These are phyloP conservation scores for Steinernema scapterisci DNA, from an alignment of 2,888 invertebrate genomes.

Conservation along the genomic window DNA sequence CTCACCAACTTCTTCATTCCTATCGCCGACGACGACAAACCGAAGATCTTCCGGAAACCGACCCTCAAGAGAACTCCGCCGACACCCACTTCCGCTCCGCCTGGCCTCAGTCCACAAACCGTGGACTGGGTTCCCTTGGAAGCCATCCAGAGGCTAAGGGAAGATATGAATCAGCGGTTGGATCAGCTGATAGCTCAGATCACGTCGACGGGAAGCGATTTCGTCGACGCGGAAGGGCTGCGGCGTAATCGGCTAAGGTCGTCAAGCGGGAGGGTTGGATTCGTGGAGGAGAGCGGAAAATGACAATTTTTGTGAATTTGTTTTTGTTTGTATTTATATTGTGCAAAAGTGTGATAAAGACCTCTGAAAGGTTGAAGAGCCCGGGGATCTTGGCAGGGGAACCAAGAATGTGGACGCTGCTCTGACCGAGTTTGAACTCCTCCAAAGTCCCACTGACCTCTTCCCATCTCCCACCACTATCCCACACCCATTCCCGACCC, in stretches of 20 bases:
- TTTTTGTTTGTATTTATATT: constrained; percentile 4
- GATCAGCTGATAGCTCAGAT: constrained; percentile 42
- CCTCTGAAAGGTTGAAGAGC: no score
- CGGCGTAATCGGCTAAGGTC: neutral
- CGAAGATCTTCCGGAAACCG: constrained; percentile 25
- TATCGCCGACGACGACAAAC: neutral
- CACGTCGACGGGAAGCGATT: constrained; percentile 13
- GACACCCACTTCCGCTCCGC: constrained; percentile 5
- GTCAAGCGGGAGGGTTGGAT: neutral
- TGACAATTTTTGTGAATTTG: neutral
- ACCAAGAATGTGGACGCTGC: no score
- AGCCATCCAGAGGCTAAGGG: constrained; percentile 44
- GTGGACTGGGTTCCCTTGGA: constrained; percentile 37
- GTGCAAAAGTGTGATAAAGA: neutral
- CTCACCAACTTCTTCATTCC: constrained; percentile 12
- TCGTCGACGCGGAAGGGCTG: neutral
- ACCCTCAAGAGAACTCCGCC: constrained; percentile 10
- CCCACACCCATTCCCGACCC: neutral
- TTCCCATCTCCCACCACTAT: neutral
- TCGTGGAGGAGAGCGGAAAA: neutral
- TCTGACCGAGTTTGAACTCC: neutral
- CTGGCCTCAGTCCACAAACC: neutral
- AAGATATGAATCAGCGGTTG: constrained; percentile 44
- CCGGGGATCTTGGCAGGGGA: no score
- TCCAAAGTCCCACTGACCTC: neutral